Conservation (phyloP, 1,140 invertebrate genomes). For the Dufourea novaeangliae region DNA sequence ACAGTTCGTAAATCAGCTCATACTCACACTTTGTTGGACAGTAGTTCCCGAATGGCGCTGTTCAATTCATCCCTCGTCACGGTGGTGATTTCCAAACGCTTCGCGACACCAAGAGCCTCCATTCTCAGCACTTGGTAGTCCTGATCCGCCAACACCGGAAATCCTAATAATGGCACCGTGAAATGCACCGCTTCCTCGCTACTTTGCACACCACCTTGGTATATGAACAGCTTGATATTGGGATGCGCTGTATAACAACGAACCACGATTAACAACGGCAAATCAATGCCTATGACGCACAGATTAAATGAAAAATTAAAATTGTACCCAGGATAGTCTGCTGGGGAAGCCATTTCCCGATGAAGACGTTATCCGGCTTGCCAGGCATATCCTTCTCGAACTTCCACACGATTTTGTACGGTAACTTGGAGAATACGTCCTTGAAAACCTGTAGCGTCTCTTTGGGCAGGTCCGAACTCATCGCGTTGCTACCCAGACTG, state of each 20-base stretch:
- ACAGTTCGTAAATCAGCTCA: too few species aligned
- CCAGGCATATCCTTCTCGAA: slow-evolving; percentile 16
- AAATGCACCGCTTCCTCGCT: slow-evolving; percentile 79
- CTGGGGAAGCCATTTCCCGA: slow-evolving; percentile 77
- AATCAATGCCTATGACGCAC: background rate
- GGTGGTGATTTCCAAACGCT: slow-evolving; percentile 38
- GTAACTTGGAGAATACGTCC: slow-evolving; percentile 78
- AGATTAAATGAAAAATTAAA: background rate
- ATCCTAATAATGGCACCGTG: slow-evolving; percentile 78
- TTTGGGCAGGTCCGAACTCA: slow-evolving; percentile 66
- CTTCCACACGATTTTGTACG: slow-evolving; percentile 72
- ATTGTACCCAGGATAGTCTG: slow-evolving; percentile 70
- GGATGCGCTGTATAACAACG: slow-evolving; percentile 72
- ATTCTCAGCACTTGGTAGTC: slow-evolving; percentile 57
- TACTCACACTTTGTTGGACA: slow-evolving; percentile 59
- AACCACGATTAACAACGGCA: background rate
- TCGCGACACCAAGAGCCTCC: slow-evolving; percentile 59
- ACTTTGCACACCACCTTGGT: slow-evolving; percentile 82
- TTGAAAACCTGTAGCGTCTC: slow-evolving; percentile 72
- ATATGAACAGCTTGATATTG: slow-evolving; percentile 80
- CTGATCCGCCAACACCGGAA: slow-evolving; percentile 76
- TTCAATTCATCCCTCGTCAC: slow-evolving; percentile 48
- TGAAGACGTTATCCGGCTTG: slow-evolving; percentile 70
- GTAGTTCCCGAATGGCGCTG: slow-evolving; percentile 55
- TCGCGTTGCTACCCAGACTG: slow-evolving; percentile 81